These are phyloP conservation scores for Merluccius polli DNA, from an alignment of 2,797 vertebrate genomes.

Conservation along the genomic window DNA sequence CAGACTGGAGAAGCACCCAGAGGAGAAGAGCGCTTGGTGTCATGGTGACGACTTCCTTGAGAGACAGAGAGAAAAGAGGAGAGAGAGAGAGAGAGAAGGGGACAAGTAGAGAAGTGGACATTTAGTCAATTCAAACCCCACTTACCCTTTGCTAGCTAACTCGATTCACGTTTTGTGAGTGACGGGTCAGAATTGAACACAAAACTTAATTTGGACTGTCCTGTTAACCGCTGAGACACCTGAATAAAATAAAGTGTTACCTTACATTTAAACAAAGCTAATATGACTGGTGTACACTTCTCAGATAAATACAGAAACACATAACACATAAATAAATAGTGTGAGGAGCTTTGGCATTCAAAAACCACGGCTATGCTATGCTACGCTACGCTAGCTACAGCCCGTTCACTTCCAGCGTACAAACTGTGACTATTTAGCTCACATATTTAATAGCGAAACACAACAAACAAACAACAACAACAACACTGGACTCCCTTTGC, in stretches of 20 bases:
- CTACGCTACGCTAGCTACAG: no score
- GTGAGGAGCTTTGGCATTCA: no score
- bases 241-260: neutral
- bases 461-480: no score
- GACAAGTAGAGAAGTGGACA: neutral
- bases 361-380: no score
- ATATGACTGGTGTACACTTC: neutral
- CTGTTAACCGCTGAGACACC: neutral
- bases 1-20: neutral
- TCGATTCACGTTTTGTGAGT: neutral
- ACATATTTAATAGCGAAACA: no score
- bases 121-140: neutral
- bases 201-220: neutral
- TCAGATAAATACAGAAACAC: no score
- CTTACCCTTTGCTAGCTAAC: neutral
- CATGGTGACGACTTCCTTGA: neutral
- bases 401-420: no score
- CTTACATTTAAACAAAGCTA: neutral
- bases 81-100: no score
- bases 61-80: neutral
- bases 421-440: no score
- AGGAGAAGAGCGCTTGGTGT: constrained; percentile 3
- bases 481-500: no score
- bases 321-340: neutral
- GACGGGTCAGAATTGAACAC: neutral